These are phyloP conservation scores for Cacajao melanocephalus DNA, from an alignment of 2,797 vertebrate species.

Conservation along the genomic window DNA sequence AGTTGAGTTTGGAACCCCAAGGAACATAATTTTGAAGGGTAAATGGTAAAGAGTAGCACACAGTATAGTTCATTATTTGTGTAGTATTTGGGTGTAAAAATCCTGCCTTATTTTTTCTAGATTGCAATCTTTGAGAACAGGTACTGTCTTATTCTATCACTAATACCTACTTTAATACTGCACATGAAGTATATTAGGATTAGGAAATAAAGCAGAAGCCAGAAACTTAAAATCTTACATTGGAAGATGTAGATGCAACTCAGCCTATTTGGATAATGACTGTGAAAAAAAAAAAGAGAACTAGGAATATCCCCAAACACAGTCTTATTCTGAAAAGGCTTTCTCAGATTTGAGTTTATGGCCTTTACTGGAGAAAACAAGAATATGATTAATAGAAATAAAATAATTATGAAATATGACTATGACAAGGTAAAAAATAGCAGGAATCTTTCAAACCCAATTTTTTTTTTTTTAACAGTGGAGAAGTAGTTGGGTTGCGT, in stretches of 20 bases:
- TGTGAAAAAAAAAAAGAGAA: not conserved
- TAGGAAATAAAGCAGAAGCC: slow-evolving; percentile 51
- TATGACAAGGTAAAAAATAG: slow-evolving; percentile 21
- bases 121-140: slow-evolving; percentile 21
- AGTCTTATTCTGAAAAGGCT: not conserved
- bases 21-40: slow-evolving; percentile 24
- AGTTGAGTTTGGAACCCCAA: not conserved
- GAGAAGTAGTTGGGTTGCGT: not conserved
- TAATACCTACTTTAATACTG: slow-evolving; percentile 15
- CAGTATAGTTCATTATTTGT: slow-evolving; percentile 11
- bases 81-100: not conserved
- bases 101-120: not conserved
- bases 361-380: slow-evolving; percentile 45
- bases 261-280: slow-evolving; percentile 17
- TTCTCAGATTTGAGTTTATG: not conserved
- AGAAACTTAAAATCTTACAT: slow-evolving; percentile 33
- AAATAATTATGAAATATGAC: not conserved
- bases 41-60: not conserved
- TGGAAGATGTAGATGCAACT: slow-evolving; percentile 30
- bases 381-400: slow-evolving; percentile 49
- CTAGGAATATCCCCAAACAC: not conserved
- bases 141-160: not conserved
- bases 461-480: slow-evolving; percentile 9
- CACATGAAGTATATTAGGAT: not conserved
- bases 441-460: not conserved